Percentiles rank a stretch among this genome's conserved stretches.
These are phyloP conservation scores for Xiphorhynchus erythropygius DNA, from an alignment of 2,797 vertebrate species.

Conservation along the genomic window DNA sequence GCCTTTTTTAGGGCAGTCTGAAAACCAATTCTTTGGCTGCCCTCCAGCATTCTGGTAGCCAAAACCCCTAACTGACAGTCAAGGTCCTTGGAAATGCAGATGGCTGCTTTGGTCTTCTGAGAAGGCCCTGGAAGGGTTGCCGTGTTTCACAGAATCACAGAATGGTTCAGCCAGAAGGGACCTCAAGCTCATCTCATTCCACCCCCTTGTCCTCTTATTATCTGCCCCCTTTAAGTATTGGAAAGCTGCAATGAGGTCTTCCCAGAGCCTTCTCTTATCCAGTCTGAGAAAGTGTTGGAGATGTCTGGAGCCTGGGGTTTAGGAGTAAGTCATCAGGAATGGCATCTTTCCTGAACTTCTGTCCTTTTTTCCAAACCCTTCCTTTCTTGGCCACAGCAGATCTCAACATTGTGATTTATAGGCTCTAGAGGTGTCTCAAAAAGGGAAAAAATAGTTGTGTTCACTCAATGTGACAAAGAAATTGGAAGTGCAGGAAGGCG, in stretches of 20 bases:
- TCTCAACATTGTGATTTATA: background rate
- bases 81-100: background rate
- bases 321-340: background rate
- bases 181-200: background rate
- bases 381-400: conserved; percentile 9
- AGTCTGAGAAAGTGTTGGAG: background rate
- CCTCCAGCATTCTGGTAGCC: background rate
- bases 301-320: background rate
- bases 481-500: background rate
- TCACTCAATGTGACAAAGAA: conserved; percentile 1
- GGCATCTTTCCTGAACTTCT: background rate
- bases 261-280: background rate
- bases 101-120: background rate
- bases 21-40: background rate
- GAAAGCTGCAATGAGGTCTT: background rate
- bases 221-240: background rate
- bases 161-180: background rate
- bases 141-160: background rate
- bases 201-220: background rate
- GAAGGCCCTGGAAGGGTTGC: background rate
- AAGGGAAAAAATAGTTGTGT: conserved; percentile 12
- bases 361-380: background rate
- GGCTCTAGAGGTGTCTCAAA: background rate
- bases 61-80: background rate
- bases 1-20: background rate